Percentiles rank a stretch among this genome's conserved stretches.
These are phyloP conservation scores for Calephelis nemesis DNA, from an alignment of 1,140 invertebrate genomes.

Conservation along the genomic window DNA sequence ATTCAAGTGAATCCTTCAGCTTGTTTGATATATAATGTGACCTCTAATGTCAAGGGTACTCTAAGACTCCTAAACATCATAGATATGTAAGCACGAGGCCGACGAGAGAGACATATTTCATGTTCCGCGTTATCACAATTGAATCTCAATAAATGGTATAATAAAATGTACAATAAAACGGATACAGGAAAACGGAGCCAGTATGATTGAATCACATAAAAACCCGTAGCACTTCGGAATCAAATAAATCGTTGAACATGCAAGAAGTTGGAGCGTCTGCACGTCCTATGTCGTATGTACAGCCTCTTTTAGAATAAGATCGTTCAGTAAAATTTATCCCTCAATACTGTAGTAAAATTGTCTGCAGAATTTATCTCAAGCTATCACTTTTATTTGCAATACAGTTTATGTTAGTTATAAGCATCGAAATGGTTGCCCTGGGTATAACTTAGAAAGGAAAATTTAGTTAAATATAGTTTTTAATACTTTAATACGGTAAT, in stretches of 20 bases:
- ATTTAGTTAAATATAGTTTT: too few relatives aligned
- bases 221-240: conserved; percentile 8
- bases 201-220: conserved; percentile 16
- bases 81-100: too few relatives aligned
- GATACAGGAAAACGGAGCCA: conserved; percentile 1
- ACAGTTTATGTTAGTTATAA: neutral
- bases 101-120: too few relatives aligned
- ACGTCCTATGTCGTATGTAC: conserved; percentile 12
- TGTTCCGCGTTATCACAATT: neutral
- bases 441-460: too few relatives aligned
- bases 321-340: neutral
- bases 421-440: neutral
- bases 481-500: too few relatives aligned
- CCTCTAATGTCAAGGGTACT: too few relatives aligned
- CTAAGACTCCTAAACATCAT: too few relatives aligned
- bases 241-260: conserved; percentile 2
- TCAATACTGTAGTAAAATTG: conserved; percentile 4
- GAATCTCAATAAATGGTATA: conserved; percentile 1
- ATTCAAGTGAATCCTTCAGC: too few relatives aligned
- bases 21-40: too few relatives aligned
- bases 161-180: conserved; percentile 16
- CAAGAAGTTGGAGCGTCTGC: conserved; percentile 8
- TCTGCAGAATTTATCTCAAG: neutral
- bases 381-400: neutral
- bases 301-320: conserved; percentile 9